These are phyloP conservation scores for Nymphalis polychloros DNA, from an alignment of 2,888 invertebrate species.

Conservation along the genomic window DNA sequence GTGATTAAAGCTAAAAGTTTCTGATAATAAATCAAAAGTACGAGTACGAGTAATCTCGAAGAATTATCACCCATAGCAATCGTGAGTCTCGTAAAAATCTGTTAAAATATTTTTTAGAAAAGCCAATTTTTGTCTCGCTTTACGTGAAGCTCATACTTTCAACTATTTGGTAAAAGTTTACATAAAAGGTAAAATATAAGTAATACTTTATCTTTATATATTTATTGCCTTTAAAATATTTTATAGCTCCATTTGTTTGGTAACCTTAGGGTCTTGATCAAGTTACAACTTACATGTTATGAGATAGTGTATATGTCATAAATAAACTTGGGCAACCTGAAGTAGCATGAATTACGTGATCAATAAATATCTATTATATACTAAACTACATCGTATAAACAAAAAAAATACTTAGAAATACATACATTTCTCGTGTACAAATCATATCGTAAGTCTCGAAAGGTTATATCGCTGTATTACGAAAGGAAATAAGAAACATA, in stretches of 20 bases:
- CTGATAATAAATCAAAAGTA: neutral
- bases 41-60: constrained; percentile 1
- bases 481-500: too few species aligned
- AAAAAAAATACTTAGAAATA: too few species aligned
- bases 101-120: neutral
- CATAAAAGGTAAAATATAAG: too few species aligned
- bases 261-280: neutral
- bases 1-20: neutral
- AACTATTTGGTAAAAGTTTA: too few species aligned
- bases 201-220: neutral
- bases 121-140: too few species aligned
- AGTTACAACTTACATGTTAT: neutral
- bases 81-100: neutral
- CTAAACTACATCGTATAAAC: too few species aligned
- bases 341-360: too few species aligned
- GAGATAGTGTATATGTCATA: neutral
- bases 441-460: too few species aligned
- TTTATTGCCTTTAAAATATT: neutral
- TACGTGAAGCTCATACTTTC: too few species aligned
- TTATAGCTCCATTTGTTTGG: neutral
- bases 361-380: too few species aligned
- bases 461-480: too few species aligned
- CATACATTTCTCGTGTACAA: too few species aligned
- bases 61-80: constrained; percentile 8
- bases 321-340: neutral